Conservation (phyloP, 2,888 invertebrate species). For the Drosophila buzzatii region DNA sequence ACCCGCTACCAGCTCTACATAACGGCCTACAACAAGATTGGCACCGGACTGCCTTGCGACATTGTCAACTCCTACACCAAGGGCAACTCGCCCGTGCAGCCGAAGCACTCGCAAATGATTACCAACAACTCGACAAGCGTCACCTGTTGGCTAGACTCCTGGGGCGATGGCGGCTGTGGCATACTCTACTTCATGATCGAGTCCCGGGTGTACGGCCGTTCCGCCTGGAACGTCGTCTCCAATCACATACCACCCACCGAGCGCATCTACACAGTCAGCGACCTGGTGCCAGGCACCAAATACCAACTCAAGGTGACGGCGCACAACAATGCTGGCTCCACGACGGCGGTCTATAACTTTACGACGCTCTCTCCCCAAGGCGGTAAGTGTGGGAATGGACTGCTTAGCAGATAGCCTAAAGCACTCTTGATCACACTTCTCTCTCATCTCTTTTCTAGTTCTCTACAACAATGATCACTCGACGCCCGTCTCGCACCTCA, state of each 20-base stretch:
- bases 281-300: conserved; percentile 91
- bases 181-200: conserved; percentile 94
- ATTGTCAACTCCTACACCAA: conserved; percentile 94
- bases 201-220: conserved; percentile 87
- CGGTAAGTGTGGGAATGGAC: conserved; percentile 86
- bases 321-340: conserved; percentile 94
- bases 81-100: conserved; percentile 92
- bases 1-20: conserved; percentile 95
- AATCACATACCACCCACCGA: conserved; percentile 93
- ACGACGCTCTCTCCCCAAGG: conserved; percentile 92
- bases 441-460: conserved; percentile 69
- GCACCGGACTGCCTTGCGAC: conserved; percentile 94
- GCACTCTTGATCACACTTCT: not conserved
- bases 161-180: conserved; percentile 96
- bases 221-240: conserved; percentile 91
- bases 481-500: conserved; percentile 89
- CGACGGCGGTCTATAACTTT: conserved; percentile 93
- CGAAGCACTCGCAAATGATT: conserved; percentile 92
- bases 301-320: conserved; percentile 91
- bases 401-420: not conserved
- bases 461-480: conserved; percentile 88
- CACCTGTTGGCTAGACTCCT: conserved; percentile 93
- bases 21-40: conserved; percentile 95
- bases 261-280: conserved; percentile 92
- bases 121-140: conserved; percentile 95